These are phyloP conservation scores for Ophion slaviceki DNA, from an alignment of 2,888 invertebrate genomes.

Conservation along the genomic window DNA sequence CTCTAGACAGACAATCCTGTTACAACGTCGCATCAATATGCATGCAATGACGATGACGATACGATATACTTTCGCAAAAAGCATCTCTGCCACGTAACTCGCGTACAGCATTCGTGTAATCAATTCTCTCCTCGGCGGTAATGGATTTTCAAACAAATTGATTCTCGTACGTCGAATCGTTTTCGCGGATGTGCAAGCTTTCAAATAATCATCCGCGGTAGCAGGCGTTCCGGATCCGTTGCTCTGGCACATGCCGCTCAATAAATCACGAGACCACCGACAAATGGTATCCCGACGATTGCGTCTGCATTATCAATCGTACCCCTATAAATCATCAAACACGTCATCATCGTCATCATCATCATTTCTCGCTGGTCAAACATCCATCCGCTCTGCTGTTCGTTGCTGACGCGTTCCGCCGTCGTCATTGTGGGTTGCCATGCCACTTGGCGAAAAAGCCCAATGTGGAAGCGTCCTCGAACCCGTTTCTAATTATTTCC, in stretches of 20 bases:
- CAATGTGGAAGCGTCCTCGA: conserved; percentile 11
- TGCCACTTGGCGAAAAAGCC: conserved; percentile 8
- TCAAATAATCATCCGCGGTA: conserved; percentile 47
- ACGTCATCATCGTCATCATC: conserved; percentile 40
- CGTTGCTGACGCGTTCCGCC: background rate
- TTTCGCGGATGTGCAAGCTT: conserved; percentile 40
- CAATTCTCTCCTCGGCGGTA: conserved; percentile 54
- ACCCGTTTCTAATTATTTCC: conserved; percentile 41
- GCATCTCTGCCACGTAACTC: conserved; percentile 4
- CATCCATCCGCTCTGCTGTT: conserved; percentile 4
- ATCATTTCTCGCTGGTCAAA: conserved; percentile 6
- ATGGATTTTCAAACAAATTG: conserved; percentile 67
- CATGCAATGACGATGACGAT: conserved; percentile 45
- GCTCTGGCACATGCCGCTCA: conserved; percentile 20
- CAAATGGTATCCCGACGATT: conserved; percentile 46
- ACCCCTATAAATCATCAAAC: conserved; percentile 44
- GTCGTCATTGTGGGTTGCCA: conserved; percentile 9
- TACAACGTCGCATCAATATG: conserved; percentile 46
- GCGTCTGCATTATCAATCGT: conserved; percentile 44
- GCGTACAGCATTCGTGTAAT: conserved; percentile 15
- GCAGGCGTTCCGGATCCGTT: conserved; percentile 24
- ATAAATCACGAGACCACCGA: conserved; percentile 44
- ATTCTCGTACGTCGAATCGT: conserved; percentile 54
- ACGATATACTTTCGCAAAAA: conserved; percentile 42
- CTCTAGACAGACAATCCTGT: background rate